Conservation (phyloP, 2,797 vertebrate genomes). For the Macropodus opercularis region DNA sequence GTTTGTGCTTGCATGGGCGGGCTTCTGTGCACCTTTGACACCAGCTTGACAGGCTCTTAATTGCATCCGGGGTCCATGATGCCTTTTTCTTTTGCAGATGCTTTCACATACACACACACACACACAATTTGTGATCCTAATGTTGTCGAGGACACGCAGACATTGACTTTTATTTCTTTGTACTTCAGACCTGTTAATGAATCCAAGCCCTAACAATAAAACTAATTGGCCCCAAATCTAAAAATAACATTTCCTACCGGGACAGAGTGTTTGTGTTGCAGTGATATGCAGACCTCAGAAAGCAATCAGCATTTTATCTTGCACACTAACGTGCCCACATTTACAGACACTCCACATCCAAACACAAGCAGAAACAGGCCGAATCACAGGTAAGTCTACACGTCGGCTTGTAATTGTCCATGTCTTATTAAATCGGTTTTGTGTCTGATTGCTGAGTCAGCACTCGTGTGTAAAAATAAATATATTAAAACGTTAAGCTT, state of each 20-base stretch:
- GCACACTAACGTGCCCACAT: conserved; percentile 11
- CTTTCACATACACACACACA: conserved; percentile 12
- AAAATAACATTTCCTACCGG: conserved; percentile 26
- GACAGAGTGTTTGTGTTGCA: conserved; percentile 15
- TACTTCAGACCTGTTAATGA: conserved; percentile 46
- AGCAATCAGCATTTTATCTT: conserved; percentile 10
- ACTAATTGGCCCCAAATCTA: conserved; percentile 25
- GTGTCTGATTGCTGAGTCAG: no score
- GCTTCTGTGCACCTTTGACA: conserved; percentile 69
- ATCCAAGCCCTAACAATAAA: conserved; percentile 40
- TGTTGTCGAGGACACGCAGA: conserved; percentile 7
- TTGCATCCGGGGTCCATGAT: conserved; percentile 69
- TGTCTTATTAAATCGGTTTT: conserved; percentile 13
- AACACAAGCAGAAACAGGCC: conserved; percentile 11
- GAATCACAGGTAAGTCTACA: conserved; percentile 18
- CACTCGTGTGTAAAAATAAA: conserved; percentile 27
- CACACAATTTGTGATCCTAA: conserved; percentile 1
- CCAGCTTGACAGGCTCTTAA: conserved; percentile 75
- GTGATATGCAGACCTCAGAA: conserved; percentile 16
- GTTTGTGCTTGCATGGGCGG: conserved; percentile 43
- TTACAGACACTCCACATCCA: neutral
- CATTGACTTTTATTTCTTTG: conserved; percentile 29
- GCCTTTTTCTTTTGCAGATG: conserved; percentile 48
- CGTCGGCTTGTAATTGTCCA: conserved; percentile 21
- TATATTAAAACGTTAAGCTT: conserved; percentile 5